phyloP scores from a whole-genome alignment of 2,888 invertebrate species.

The Aleiodes leptofemur region DNA sequence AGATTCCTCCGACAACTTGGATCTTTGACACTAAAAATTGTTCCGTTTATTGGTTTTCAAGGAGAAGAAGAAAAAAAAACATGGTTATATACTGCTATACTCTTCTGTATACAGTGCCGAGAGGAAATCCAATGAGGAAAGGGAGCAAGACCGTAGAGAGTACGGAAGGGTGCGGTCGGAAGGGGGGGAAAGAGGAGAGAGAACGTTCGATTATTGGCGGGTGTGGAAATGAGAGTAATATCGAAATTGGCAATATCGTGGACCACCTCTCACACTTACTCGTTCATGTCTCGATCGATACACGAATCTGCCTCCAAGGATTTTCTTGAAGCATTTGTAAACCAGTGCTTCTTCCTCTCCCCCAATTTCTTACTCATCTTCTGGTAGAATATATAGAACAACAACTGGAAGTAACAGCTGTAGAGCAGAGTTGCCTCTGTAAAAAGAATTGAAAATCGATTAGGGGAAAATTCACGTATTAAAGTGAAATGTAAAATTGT shows the following conservation, averaged over 20 bases:
- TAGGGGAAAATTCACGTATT: constrained; percentile 24
- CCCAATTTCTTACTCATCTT: constrained; percentile 14
- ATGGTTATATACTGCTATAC: background rate
- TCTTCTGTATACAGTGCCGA: background rate
- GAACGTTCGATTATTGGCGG: constrained; percentile 45
- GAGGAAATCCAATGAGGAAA: constrained; percentile 19
- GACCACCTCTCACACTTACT: constrained; percentile 8
- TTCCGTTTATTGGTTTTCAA: constrained; percentile 31
- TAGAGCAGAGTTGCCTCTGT: background rate
- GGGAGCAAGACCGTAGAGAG: background rate
- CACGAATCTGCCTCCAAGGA: constrained; percentile 50
- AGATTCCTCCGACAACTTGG: constrained; percentile 17
- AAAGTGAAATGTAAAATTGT: constrained; percentile 34
- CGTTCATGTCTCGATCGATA: constrained; percentile 49
- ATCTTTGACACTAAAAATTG: constrained; percentile 35
- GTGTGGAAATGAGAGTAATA: constrained; percentile 67
- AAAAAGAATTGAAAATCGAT: constrained; percentile 45
- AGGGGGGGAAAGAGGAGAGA: constrained; percentile 18
- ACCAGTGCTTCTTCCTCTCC: background rate
- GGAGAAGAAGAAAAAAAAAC: constrained; percentile 7
- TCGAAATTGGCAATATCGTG: constrained; percentile 71
- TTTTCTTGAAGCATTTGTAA: constrained; percentile 21
- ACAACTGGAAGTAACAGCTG: constrained; percentile 22
- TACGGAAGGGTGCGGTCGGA: constrained; percentile 11
- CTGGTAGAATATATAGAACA: background rate